phyloP scores from a whole-genome alignment of 2,113 vertebrate species.

The Henicopernis longicauda region DNA sequence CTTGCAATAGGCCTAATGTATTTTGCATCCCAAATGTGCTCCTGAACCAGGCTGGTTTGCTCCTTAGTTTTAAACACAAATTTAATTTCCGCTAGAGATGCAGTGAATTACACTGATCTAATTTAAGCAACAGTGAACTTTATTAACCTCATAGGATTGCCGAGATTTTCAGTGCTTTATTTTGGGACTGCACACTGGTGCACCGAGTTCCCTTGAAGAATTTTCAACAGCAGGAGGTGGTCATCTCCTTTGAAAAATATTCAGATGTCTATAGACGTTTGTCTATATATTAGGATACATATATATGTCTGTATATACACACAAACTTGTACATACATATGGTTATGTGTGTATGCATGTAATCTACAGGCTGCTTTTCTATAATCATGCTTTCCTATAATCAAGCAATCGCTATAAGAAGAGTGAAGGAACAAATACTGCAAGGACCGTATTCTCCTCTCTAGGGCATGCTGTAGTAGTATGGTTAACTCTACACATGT shows the following conservation, averaged over 20 bases:
- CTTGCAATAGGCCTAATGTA: neutral
- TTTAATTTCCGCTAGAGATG: conserved; percentile 57
- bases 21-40: conserved; percentile 41
- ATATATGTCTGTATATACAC: too few relatives aligned
- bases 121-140: conserved; percentile 67
- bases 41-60: conserved; percentile 21
- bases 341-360: too few relatives aligned
- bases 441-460: neutral
- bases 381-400: neutral
- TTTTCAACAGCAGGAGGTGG: neutral
- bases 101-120: conserved; percentile 65
- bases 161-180: conserved; percentile 47
- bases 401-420: neutral
- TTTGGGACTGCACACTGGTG: neutral
- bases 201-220: neutral
- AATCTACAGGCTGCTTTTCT: neutral
- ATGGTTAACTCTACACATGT: neutral
- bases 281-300: neutral
- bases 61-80: conserved; percentile 61
- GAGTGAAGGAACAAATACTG: neutral
- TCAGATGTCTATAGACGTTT: neutral
- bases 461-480: neutral
- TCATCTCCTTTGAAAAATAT: neutral
- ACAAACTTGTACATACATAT: rapidly evolving
- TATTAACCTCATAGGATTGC: conserved; percentile 53